Conservation (phyloP, 2,113 vertebrate genomes). For the Hemicordylus capensis region DNA sequence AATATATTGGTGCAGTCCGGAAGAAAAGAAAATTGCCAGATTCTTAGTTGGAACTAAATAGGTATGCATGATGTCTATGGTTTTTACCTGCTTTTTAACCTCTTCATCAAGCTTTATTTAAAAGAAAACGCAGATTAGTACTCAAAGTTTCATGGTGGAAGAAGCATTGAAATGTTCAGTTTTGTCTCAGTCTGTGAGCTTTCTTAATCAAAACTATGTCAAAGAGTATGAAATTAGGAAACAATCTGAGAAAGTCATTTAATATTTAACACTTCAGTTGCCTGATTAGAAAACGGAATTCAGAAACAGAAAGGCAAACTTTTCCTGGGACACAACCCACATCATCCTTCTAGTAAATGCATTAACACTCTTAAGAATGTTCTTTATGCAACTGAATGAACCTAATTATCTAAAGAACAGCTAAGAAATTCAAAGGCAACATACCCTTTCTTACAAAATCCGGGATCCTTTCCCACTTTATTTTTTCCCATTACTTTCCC, state of each 20-base stretch:
- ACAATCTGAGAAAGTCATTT: slow-evolving; percentile 52
- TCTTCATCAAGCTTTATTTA: slow-evolving; percentile 24
- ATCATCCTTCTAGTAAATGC: slow-evolving; percentile 51
- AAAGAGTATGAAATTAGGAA: slow-evolving; percentile 54
- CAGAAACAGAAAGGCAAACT: slow-evolving; percentile 56
- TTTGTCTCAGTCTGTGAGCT: slow-evolving; percentile 36
- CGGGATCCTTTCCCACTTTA: slow-evolving; percentile 44
- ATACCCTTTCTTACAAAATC: slow-evolving; percentile 27
- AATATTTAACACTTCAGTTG: slow-evolving; percentile 54
- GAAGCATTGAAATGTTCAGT: slow-evolving; percentile 23
- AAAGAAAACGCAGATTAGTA: slow-evolving; percentile 24
- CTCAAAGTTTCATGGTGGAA: not conserved
- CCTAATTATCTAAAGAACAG: slow-evolving; percentile 64
- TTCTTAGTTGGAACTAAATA: not conserved
- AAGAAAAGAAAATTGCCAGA: slow-evolving; percentile 19
- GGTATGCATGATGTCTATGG: slow-evolving; percentile 6
- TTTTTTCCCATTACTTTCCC: slow-evolving; percentile 54
- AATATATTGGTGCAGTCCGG: slow-evolving; percentile 24
- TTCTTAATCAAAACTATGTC: slow-evolving; percentile 22
- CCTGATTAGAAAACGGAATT: slow-evolving; percentile 68
- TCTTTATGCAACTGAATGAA: slow-evolving; percentile 64
- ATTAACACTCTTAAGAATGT: slow-evolving; percentile 55
- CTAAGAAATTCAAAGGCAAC: slow-evolving; percentile 43
- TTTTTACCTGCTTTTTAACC: slow-evolving; percentile 38
- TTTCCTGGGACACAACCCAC: slow-evolving; percentile 43